Evolutionary conservation across 2,888 invertebrate species (phyloP), one percentile per base, ranked within the genome.

Genomic region (Tuta absoluta): DNA sequence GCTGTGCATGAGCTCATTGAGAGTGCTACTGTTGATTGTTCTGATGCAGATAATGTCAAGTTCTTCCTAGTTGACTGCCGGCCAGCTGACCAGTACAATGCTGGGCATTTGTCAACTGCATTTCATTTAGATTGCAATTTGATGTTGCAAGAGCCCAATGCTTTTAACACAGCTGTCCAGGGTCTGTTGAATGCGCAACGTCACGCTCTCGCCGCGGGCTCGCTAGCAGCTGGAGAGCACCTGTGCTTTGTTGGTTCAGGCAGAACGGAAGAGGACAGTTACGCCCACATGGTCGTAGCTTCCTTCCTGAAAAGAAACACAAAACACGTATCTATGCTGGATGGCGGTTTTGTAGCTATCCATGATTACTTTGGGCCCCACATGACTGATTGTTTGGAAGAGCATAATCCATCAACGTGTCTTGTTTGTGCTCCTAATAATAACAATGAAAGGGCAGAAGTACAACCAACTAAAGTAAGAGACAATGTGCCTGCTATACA

Each of bases 1-100:
- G 96, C 98, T 53, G 98, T 98, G 0, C 95, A 96, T 79, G 99
- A 99, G 88, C 92, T 99, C 64, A 95, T 98, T 37, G 96, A 97
- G 77, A 96, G 96, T 91, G 94, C 95, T 2, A 94, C 95, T 21
- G 91, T 94, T 62, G 95, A 95, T 79, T 84, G 93, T 49, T 82
- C 89, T 19, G 92, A 93, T 73, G 86, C 93, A 48, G 95, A 95
- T 73, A 93, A 89, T 68, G 95, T 96, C 0, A 93, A 97, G 74
- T 99, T 98, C 86, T 99, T 99, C 86, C 93, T 99, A 69, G 98
- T 99, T 10, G 99, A 99, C 86, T 99, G 99, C 84, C 94, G 99
- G 69, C 98, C 99, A 10, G 95, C 98, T 12, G 98, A 98, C 71
- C 98, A 99, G 80, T 99, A 99, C 82, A 99, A 99, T 90, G 95